A percentile compares a stretch with the other conserved stretches of the same genome.
Evolutionary conservation across 92 coral and sea anemone species (phyloP).

Genomic region (Zoanthus gigantus): DNA sequence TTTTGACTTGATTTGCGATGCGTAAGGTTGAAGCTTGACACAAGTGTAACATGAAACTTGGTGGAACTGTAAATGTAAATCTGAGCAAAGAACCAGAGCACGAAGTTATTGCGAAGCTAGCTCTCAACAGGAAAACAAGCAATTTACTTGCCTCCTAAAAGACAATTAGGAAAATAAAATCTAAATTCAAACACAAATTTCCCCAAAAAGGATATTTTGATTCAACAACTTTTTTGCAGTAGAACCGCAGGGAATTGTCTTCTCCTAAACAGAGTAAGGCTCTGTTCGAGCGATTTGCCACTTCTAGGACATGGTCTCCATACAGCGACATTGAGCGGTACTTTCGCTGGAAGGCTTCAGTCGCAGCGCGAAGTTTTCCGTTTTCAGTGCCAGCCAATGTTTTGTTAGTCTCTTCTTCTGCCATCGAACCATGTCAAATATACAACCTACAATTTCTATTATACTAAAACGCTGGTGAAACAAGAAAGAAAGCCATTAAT

Average conservation of each 20-base stretch:
- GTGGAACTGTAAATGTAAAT: background rate
- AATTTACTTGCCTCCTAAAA: constrained; percentile 40
- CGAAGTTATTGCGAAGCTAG: background rate
- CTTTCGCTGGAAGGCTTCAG: constrained; percentile 84
- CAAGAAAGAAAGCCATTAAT: constrained; percentile 22
- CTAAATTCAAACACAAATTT: constrained; percentile 23
- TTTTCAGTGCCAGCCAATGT: constrained; percentile 60
- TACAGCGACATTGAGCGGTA: constrained; percentile 72
- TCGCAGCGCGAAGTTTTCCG: constrained; percentile 82
- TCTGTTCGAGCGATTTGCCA: constrained; percentile 70
- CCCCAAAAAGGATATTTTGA: constrained; percentile 94
- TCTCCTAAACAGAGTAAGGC: constrained; percentile 86
- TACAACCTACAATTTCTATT: constrained; percentile 23
- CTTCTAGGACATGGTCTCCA: constrained; percentile 72
- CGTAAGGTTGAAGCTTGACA: constrained; percentile 1
- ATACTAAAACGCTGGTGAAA: constrained; percentile 22
- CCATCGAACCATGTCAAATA: constrained; percentile 75
- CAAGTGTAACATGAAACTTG: constrained; percentile 30
- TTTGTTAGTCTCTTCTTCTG: constrained; percentile 69
- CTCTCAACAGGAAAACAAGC: constrained; percentile 38
- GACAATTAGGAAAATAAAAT: constrained; percentile 31
- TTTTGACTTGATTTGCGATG: constrained; percentile 51
- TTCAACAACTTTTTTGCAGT: constrained; percentile 91
- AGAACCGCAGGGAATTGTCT: constrained; percentile 79
- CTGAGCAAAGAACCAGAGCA: constrained; percentile 1